Base-by-base conservation (phyloP, 2,113 vertebrate species). In the Seriola aureovittata region DNA sequence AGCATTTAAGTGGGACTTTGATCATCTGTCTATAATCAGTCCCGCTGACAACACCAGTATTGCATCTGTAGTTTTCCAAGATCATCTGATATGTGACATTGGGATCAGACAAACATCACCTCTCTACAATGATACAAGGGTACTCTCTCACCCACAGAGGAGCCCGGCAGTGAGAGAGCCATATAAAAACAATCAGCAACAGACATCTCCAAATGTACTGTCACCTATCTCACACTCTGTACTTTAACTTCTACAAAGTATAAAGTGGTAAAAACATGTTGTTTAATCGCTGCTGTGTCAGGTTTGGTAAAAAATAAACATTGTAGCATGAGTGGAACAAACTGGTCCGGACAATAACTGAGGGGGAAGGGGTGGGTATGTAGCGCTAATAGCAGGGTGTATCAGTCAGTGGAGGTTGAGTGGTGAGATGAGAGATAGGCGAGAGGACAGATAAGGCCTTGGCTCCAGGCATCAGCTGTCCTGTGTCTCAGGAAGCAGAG, bases 351-450 rank as follows among this genome's bases (percentile, higher is more conserved):
- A 84, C 78, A 71, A 59, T 69, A 72, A 77, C 40, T 54, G 25
- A 59, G 54, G 48, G 54, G 23, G 17, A 54, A 25, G 36, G 52
- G 17, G 57, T 48, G 55, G 70, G 63, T 23, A 29, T 46, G 66
- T 16, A 21, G 44, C 4, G 83, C 81, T 93, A 93, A 90, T 91
- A 62, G 88, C 85, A 87, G 93, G 92, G 91, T 89, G 92, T 93
- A 89, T 93, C 92, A 92, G 81, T 90, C 86, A 87, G 71, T 52
- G 58, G 78, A 85, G 69, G 65, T 23, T 86, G 85, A 93, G 88
- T 89, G 70, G 34, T 86, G 80, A 90, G 89, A 94, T 92, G 55
- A 70, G 58, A 91, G 92, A 90, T 89, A 93, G 62, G 62, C 23
- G 2, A 42, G 63, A 36, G 81, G 54, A 86, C 84, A 82, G 94